Base-by-base conservation (phyloP, 2,888 invertebrate species). In the Pandemis corylana region DNA sequence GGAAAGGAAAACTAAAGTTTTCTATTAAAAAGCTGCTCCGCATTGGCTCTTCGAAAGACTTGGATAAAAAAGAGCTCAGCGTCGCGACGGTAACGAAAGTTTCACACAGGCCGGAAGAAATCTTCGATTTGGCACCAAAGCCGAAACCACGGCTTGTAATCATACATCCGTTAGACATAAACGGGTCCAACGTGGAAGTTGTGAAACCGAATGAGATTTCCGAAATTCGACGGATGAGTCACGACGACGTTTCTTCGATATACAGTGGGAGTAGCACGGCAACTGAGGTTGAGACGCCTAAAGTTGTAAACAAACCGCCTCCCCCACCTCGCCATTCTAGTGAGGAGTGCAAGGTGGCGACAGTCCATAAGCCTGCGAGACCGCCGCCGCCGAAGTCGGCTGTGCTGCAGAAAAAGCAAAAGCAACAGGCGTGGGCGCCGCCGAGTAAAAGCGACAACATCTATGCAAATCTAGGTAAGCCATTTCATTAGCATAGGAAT, bases 91-190 rank as follows among this genome's bases (percentile, higher is more conserved):
- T 91, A 5, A 82, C 90, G 13, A 95, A 95, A 77, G 89, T 95
- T 62, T 94, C 95, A 0, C 89, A 90, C 64, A 95, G 95, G 83
- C 84, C 86, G 67, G 96, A 96, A 77, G 96, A 96, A 76, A 92
- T 95, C 49, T 93, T 90, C 73, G 95, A 95, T 62, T 89, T 95
- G 67, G 95, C 95, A 28, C 95, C 96, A 7, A 95, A 96, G 82
- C 95, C 96, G 7, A 97, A 97, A 83, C 97, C 97, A 3, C 95
- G 97, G 15, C 94, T 98, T 41, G 97, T 98, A 76, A 98, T 98
- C 80, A 97, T 98, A 77, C 98, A 98, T 94, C 98, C 98, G 13
- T 94, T 97, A 81, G 98, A 98, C 84, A 95, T 98, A 76, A 97
- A 97, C 87, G 97, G 97, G 46, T 96, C 97, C 10, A 97, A 95